These are phyloP conservation scores for Acanthosepion esculentum DNA, from an alignment of 2,888 invertebrate species.

Conservation along the genomic window DNA sequence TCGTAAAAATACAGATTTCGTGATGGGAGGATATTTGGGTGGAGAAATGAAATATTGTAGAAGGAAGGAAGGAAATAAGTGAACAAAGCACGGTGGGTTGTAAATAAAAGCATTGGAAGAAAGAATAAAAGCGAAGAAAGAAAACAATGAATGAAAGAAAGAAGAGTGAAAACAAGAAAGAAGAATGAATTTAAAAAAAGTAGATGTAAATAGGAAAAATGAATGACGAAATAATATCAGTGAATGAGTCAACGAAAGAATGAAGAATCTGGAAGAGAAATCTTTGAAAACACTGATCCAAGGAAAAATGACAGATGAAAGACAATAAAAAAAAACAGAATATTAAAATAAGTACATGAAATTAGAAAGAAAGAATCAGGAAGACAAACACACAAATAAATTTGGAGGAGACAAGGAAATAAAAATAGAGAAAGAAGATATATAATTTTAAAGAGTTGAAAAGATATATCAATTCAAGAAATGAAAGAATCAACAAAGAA, in stretches of 20 bases:
- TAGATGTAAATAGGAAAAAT: neutral
- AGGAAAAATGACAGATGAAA: neutral
- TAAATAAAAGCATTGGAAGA: neutral
- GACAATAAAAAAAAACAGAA: neutral
- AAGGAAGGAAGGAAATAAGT: neutral
- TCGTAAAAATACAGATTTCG: neutral
- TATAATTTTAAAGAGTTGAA: neutral
- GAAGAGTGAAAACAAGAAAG: neutral
- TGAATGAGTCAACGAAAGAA: neutral
- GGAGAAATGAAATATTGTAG: conserved; percentile 11
- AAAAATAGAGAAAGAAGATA: neutral
- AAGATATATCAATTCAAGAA: neutral
- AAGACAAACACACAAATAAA: neutral
- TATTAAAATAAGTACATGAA: neutral
- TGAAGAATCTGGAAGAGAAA: neutral
- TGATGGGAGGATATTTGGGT: conserved; percentile 33
- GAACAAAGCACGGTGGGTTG: conserved; percentile 33
- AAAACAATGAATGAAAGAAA: conserved; percentile 33
- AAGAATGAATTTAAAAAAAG: neutral
- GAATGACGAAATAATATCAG: neutral
- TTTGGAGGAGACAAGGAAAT: neutral
- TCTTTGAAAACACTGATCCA: neutral
- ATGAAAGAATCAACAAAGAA: neutral
- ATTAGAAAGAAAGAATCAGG: neutral
- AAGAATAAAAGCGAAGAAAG: neutral